Conservation (phyloP, 2,888 invertebrate species). For the Rapana venosa region DNA sequence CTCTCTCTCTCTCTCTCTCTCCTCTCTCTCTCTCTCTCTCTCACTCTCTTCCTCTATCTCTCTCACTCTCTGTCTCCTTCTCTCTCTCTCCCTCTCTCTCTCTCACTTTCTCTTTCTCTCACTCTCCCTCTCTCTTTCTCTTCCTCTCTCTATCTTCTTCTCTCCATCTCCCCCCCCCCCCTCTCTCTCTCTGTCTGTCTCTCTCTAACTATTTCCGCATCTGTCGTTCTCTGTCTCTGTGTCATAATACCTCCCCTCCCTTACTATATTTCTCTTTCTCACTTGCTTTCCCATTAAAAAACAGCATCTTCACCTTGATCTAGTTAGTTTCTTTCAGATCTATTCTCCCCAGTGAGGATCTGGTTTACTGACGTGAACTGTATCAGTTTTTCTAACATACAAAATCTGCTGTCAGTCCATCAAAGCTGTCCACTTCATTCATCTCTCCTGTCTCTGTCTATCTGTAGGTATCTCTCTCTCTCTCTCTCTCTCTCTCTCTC, state of each 20-base stretch:
- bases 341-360: background rate
- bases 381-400: too few species aligned
- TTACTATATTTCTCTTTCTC: background rate
- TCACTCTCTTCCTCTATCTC: background rate
- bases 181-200: slow-evolving; percentile 28
- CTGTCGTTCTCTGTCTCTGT: background rate
- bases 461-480: too few species aligned
- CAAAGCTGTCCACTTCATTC: too few species aligned
- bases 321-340: background rate
- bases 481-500: too few species aligned
- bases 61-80: background rate
- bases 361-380: too few species aligned
- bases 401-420: too few species aligned
- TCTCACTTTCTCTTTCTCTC: background rate
- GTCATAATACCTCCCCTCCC: background rate
- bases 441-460: too few species aligned
- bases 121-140: slow-evolving; percentile 21
- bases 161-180: slow-evolving; percentile 3
- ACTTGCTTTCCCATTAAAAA: background rate
- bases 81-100: slow-evolving; percentile 2
- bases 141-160: slow-evolving; percentile 5
- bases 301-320: background rate
- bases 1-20: background rate
- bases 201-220: background rate
- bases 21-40: background rate